Percentiles rank a stretch among this genome's conserved stretches.
Evolutionary conservation across 2,888 invertebrate genomes (phyloP).

Genomic region (Limnephilus marmoratus): DNA sequence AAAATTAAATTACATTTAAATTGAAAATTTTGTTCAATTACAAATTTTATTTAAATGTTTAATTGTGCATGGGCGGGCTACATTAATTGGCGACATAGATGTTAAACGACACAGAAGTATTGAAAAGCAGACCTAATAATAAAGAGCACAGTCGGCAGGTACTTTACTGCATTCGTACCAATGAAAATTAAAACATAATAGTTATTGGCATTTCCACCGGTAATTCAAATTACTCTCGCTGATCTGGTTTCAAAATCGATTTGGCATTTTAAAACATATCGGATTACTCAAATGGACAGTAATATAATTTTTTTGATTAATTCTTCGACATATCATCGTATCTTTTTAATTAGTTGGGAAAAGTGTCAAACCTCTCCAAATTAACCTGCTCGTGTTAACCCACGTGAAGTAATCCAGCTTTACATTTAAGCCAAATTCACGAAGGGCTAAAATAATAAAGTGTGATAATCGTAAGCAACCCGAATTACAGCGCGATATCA

Average conservation of each 20-base stretch:
- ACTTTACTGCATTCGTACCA: neutral
- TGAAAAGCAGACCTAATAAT: neutral
- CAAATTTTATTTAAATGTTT: neutral
- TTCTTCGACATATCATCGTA: neutral
- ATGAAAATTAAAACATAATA: neutral
- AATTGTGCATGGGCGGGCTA: neutral
- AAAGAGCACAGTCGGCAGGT: neutral
- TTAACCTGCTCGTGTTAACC: neutral
- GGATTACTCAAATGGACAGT: neutral
- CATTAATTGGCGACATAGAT: neutral
- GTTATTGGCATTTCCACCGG: neutral
- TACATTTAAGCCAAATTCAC: neutral
- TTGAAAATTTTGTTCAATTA: neutral
- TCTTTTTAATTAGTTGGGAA: constrained; percentile 19
- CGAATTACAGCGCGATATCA: neutral
- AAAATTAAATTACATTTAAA: neutral
- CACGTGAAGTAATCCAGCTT: constrained; percentile 15
- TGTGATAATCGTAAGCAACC: neutral
- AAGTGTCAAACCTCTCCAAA: constrained; percentile 12
- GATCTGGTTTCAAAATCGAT: neutral
- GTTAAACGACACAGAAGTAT: neutral
- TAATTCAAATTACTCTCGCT: neutral
- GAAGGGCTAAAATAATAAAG: neutral
- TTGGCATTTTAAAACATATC: neutral
- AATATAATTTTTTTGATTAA: neutral